phyloP scores from a whole-genome alignment of 2,888 invertebrate genomes.

The Rhingia rostrata region DNA sequence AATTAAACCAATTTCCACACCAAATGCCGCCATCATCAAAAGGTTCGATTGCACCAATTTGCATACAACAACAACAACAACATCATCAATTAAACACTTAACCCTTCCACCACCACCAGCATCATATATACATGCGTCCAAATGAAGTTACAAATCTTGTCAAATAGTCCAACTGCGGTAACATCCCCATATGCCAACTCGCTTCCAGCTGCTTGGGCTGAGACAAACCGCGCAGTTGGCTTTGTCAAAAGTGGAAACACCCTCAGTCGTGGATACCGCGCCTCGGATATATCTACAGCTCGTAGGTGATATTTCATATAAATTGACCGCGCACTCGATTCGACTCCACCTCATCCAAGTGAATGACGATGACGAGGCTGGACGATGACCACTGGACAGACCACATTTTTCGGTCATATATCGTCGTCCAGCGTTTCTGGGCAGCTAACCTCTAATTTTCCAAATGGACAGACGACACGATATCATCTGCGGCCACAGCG shows the following conservation, averaged over 20 bases:
- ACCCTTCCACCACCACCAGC: constrained; percentile 57
- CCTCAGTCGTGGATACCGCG: constrained; percentile 8
- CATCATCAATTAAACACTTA: constrained; percentile 66
- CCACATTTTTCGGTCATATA: constrained; percentile 72
- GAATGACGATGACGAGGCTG: constrained; percentile 38
- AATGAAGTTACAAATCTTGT: constrained; percentile 74
- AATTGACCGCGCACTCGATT: constrained; percentile 63
- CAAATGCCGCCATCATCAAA: constrained; percentile 58
- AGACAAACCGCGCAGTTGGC: constrained; percentile 17
- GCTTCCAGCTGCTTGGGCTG: constrained; percentile 61
- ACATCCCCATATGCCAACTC: constrained; percentile 46
- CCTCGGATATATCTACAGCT: constrained; percentile 34
- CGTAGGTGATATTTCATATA: constrained; percentile 73
- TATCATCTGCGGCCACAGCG: constrained; percentile 62
- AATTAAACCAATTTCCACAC: constrained; percentile 40
- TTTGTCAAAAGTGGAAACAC: constrained; percentile 29
- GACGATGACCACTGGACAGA: constrained; percentile 48
- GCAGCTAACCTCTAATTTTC: constrained; percentile 75
- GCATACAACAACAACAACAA: constrained; percentile 10
- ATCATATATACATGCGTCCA: constrained; percentile 45
- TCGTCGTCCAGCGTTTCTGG: constrained; percentile 60
- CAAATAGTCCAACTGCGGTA: constrained; percentile 60
- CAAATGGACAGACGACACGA: constrained; percentile 75
- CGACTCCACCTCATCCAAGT: constrained; percentile 64
- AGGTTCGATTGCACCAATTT: constrained; percentile 15